These are phyloP conservation scores for Parazoanthus darwini DNA, from an alignment of 92 coral and sea anemone genomes.

Conservation along the genomic window DNA sequence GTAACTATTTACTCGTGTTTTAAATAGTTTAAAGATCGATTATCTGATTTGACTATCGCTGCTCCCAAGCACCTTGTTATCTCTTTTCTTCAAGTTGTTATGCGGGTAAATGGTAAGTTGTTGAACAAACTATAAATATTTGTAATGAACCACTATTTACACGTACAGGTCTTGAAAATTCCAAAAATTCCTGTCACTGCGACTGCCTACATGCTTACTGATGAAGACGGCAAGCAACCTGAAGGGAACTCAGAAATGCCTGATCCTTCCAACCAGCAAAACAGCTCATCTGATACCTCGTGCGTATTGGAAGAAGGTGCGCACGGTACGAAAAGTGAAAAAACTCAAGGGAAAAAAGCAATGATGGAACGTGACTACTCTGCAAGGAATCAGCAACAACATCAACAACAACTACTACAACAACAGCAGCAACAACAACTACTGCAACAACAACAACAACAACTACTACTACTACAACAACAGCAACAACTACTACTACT, in stretches of 20 bases:
- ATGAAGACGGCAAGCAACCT: background rate
- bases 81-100: too few species aligned
- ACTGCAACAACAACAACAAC: background rate
- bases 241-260: background rate
- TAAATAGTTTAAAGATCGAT: too few species aligned
- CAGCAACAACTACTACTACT: background rate
- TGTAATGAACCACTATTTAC: background rate
- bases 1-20: too few species aligned
- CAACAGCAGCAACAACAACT: background rate
- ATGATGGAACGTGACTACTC: background rate
- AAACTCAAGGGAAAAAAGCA: background rate
- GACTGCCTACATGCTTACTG: constrained; percentile 6
- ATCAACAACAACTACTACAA: background rate
- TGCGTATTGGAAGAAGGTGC: background rate
- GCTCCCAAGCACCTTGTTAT: too few species aligned
- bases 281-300: background rate
- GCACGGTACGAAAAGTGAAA: background rate
- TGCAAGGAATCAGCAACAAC: background rate
- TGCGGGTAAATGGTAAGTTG: too few species aligned
- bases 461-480: background rate
- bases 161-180: background rate
- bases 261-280: background rate
- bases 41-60: too few species aligned
- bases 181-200: background rate
- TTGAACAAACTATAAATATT: background rate